These are phyloP conservation scores for Platalea minor DNA, from an alignment of 2,797 vertebrate species.

Conservation along the genomic window DNA sequence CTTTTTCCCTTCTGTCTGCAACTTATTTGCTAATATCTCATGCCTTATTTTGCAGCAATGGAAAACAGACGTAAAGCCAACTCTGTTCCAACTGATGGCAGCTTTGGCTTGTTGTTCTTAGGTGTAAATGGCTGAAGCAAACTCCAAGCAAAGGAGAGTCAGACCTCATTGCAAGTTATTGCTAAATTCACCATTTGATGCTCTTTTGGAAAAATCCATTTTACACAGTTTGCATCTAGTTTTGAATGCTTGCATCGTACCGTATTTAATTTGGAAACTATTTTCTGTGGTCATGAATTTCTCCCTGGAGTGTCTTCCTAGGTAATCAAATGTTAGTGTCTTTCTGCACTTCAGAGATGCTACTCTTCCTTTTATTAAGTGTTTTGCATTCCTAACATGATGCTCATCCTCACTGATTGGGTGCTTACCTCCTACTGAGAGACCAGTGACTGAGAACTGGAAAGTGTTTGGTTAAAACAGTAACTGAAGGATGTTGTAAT, in stretches of 20 bases:
- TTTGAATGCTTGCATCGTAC: background rate
- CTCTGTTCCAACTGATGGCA: background rate
- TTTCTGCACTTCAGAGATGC: background rate
- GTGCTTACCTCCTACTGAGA: background rate
- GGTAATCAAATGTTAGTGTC: conserved; percentile 24
- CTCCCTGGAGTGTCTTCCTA: background rate
- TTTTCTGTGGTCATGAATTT: conserved; percentile 32
- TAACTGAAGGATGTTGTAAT: background rate
- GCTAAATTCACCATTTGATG: background rate
- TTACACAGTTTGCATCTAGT: background rate
- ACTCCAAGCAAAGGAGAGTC: background rate
- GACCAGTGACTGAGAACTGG: background rate
- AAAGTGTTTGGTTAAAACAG: background rate
- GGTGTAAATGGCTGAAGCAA: background rate
- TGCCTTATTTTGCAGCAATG: background rate
- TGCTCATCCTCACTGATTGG: background rate
- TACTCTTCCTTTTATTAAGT: conserved; percentile 40
- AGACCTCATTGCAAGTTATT: background rate
- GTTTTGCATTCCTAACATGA: conserved; percentile 28
- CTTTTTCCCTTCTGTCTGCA: background rate
- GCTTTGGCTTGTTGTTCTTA: background rate
- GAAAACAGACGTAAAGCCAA: background rate
- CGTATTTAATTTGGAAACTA: background rate
- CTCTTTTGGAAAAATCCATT: background rate
- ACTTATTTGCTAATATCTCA: background rate